Evolutionary conservation across 1,140 invertebrate species (phyloP), one percentile per base, ranked within the genome.

Genomic region (Aphelinus atriplicis): DNA sequence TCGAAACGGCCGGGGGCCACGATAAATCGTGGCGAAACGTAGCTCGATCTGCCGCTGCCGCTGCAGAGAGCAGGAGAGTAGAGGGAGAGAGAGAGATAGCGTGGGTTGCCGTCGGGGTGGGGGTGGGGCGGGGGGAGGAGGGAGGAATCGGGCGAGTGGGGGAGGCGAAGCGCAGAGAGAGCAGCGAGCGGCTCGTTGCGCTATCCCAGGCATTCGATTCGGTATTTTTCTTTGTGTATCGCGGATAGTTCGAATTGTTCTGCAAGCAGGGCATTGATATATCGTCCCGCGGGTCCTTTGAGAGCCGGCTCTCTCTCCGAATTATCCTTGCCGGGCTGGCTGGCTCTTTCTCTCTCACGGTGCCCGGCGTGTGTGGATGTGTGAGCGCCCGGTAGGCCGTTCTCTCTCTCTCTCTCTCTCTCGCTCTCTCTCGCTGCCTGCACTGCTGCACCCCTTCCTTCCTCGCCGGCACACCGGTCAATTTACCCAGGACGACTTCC

Each of bases 141-240:
- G 61, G 70, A 64, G 65, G 73, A 77, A 82, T 80, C 77, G 78
- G 74, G 76, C 70, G 78, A 73, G 77, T 70, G 26, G 62, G 64
- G 71, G 62, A 58, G 56, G 68, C 66, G 67, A 69, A 76, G 71
- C 66, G 80, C 77, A 77, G 74, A 76, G 69, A 78, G 73, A 77
- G 75, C 69, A 57, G 67, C 58, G 77, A 79, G 72, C 77, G 71
- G 75, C 75, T 82, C 78, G 80, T 77, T 80, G 78, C 79, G 84
- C 85, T 87, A 87, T 87, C 81, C 84, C 83, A 85, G 80, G 87
- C 82, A 88, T 88, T 88, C 86, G 85, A 87, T 87, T 87, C 87
- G 86, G 87, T 87, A 88, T 88, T 87, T 88, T 88, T 88, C 86
- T 88, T 87, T 88, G 86, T 87, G 86, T 87, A 87, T 87, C 85